A percentile compares a stretch with the other conserved stretches of the same genome.
These are phyloP conservation scores for Marcusenius ussheri DNA, from an alignment of 2,113 vertebrate species.

Conservation along the genomic window DNA sequence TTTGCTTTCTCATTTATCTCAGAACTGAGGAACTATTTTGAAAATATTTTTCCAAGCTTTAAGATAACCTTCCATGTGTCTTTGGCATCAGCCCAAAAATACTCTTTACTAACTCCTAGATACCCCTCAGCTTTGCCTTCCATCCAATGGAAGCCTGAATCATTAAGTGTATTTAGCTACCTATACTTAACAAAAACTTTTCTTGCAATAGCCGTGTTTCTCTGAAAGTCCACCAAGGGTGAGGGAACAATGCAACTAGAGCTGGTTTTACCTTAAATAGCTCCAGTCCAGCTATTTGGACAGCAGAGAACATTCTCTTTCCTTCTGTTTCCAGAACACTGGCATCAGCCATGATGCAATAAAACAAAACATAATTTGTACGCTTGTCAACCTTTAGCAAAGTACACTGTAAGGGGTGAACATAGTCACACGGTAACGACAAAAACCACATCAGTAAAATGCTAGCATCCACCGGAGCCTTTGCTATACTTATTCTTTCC, in stretches of 20 bases:
- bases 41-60: not conserved
- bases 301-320: not conserved
- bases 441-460: not conserved
- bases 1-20: not conserved
- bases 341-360: not conserved
- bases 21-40: not conserved
- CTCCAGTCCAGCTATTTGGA: not conserved
- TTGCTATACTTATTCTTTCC: not conserved
- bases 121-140: not conserved
- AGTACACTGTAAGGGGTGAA: not conserved
- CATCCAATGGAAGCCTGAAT: not conserved
- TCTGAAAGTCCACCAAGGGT: not conserved
- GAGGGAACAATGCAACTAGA: not conserved
- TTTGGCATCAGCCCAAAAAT: not conserved
- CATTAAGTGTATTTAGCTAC: not conserved
- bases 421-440: not conserved
- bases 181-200: not conserved
- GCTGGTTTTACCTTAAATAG: not conserved
- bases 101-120: not conserved
- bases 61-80: not conserved
- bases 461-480: not conserved
- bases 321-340: not conserved
- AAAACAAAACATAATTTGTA: not conserved
- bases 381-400: not conserved
- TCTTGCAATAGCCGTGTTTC: not conserved